These are phyloP conservation scores for Protonemura montana DNA, from an alignment of 2,888 invertebrate species.

Conservation along the genomic window DNA sequence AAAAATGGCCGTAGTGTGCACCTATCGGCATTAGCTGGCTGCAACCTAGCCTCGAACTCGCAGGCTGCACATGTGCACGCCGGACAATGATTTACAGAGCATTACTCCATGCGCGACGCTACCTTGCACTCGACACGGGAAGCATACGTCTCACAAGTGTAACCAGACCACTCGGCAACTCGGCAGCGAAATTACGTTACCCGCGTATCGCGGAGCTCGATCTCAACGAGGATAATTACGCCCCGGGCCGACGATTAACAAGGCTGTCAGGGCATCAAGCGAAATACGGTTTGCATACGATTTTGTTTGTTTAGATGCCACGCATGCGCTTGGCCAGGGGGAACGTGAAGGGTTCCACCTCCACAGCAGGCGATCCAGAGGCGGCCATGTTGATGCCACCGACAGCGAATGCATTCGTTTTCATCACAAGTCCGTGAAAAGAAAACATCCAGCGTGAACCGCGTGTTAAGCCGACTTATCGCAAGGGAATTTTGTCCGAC, in stretches of 20 bases:
- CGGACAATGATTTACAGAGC: background rate
- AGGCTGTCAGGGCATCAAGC: background rate
- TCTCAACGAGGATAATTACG: background rate
- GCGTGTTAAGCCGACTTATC: too few species aligned
- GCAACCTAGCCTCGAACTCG: too few species aligned
- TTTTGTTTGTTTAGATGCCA: background rate
- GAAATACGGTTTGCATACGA: background rate
- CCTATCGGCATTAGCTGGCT: background rate
- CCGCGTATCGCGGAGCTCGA: background rate
- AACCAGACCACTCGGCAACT: too few species aligned
- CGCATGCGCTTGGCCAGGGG: background rate
- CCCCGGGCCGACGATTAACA: background rate
- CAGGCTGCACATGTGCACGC: background rate
- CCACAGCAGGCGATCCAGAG: too few species aligned
- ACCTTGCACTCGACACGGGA: background rate
- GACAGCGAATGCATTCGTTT: background rate
- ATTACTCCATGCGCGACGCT: background rate
- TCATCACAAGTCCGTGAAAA: background rate
- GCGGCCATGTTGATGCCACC: too few species aligned
- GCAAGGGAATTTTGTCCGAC: too few species aligned
- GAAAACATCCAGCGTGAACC: too few species aligned
- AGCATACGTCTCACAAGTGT: background rate
- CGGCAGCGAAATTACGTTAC: too few species aligned
- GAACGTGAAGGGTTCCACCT: too few species aligned
- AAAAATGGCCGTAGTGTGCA: constrained; percentile 19